Evolutionary conservation across 2,888 invertebrate species (phyloP), one percentile per base, ranked within the genome.

Genomic region (Trissolcus japonicus): DNA sequence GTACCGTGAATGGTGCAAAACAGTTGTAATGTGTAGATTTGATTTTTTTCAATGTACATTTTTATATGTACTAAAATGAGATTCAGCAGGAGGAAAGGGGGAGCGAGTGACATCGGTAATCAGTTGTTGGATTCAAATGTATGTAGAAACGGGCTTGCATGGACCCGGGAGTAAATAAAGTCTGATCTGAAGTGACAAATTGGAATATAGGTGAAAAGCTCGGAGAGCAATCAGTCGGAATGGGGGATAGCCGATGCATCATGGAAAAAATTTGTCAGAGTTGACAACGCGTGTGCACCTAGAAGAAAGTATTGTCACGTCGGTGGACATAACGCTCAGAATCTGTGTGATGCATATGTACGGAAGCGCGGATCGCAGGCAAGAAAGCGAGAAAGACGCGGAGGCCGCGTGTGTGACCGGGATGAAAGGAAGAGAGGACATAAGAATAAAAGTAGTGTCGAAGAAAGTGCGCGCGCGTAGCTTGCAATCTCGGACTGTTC

Each of bases 401-500:
- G 41, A 43, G 53, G 53, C 6, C 7, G 29, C 29, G 6, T 29
- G 55, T 16, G 13, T 19, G 41, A 40, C 43, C 29, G 40, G 40
- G 16, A 35, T 51, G 51, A 60, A 35, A 60, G 43, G 53, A 62
- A 41, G 25, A 62, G 41, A 46, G 46, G 46, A 35, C 6, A 40
- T 35, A 57, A 57, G 57, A 57, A 21, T 21, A 14, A 13, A 29
- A 21, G 43, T 41, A 43, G 41, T 41, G 55, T 51, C 1, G 51
- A 43, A 19, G 48, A 35, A 51, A n/a, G 50, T 16, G 16, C 59
- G 59, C 11, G 19, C 17, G 51, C 48, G 48, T 16, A 48, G 48
- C 11, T 17, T 51, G 51, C 51, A 51, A 13, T 85, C 86, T 87
- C 87, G 82, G 81, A 81, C 81, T 16, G n/a, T n/a, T n/a, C 14